Evolutionary conservation across 2,113 vertebrate genomes (phyloP).

Genomic region (Pterocles orientalis): DNA sequence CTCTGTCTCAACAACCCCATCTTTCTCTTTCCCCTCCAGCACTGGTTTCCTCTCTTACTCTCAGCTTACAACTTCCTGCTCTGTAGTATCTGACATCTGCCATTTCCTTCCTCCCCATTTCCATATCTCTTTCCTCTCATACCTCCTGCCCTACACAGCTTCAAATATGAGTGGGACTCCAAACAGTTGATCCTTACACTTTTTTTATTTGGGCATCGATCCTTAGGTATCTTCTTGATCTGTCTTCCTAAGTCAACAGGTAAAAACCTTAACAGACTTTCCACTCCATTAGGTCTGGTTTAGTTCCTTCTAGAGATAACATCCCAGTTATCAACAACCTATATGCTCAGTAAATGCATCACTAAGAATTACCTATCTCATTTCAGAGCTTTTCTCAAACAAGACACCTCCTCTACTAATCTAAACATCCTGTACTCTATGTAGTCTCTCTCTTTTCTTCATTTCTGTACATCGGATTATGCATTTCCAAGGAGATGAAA

Average conservation of each 20-base stretch:
- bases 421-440: not conserved
- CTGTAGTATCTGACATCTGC: not conserved
- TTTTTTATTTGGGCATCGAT: not conserved
- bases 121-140: not conserved
- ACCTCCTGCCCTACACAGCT: not conserved
- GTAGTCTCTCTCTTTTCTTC: not conserved
- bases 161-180: not conserved
- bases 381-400: not conserved
- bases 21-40: not conserved
- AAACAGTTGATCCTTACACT: not conserved
- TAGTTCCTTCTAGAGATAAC: not conserved
- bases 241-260: not conserved
- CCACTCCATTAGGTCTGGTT: not conserved
- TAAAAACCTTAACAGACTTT: not conserved
- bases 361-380: not conserved
- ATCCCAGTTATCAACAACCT: not conserved
- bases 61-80: not conserved
- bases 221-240: not conserved
- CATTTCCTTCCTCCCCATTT: not conserved
- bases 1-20: not conserved
- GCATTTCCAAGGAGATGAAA: not conserved
- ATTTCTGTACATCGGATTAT: not conserved
- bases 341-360: not conserved
- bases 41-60: not conserved
- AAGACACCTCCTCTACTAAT: not conserved